phyloP scores from a whole-genome alignment of 2,113 vertebrate genomes.

The Chelonoidis abingdonii region DNA sequence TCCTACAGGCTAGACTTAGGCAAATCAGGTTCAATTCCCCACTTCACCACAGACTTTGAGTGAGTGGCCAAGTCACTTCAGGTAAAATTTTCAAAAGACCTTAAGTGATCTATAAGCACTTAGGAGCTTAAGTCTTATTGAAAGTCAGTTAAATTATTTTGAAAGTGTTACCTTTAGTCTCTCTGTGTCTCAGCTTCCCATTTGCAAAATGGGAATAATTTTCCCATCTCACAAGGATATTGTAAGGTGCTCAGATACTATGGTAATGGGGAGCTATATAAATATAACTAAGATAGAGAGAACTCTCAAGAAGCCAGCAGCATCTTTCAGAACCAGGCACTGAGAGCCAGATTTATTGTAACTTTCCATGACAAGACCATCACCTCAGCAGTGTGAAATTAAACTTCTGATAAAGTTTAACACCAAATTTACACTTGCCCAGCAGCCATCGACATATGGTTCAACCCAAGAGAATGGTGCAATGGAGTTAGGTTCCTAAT shows the following conservation, averaged over 20 bases:
- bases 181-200: accelerated
- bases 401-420: not conserved
- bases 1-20: not conserved
- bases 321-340: not conserved
- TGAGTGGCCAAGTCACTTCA: not conserved
- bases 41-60: not conserved
- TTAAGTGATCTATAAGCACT: not conserved
- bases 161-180: not conserved
- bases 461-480: too few relatives aligned
- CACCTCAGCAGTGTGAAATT: too few relatives aligned
- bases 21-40: not conserved
- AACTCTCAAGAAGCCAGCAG: not conserved
- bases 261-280: not conserved
- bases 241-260: not conserved
- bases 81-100: not conserved
- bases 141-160: not conserved
- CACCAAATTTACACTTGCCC: not conserved
- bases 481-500: not conserved
- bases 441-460: too few relatives aligned
- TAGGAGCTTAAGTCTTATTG: not conserved
- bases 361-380: too few relatives aligned
- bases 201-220: not conserved
- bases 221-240: not conserved
- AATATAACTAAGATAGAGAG: not conserved
- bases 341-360: not conserved